Conservation (phyloP, 2,888 invertebrate species). For the Ferrisia virgata region DNA sequence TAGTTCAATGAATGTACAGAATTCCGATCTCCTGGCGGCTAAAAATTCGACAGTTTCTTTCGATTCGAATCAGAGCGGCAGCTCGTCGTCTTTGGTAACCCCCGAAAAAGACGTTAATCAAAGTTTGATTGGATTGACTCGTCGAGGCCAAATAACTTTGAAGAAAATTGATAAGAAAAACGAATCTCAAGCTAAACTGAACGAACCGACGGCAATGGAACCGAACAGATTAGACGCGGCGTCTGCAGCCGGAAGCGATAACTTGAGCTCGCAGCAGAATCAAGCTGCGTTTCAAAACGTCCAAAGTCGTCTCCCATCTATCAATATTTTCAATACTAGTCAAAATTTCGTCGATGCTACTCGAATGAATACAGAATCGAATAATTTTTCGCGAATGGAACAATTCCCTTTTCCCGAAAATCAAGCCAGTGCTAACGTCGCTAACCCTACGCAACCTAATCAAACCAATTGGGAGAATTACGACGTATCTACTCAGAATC, state of each 20-base stretch:
- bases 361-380: neutral
- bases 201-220: neutral
- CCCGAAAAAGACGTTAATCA: constrained; percentile 17
- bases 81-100: neutral
- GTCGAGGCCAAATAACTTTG: constrained; percentile 27
- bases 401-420: neutral
- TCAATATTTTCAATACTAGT: constrained; percentile 31
- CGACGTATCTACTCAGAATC: neutral
- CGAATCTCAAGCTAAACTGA: neutral
- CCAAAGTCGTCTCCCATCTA: constrained; percentile 32
- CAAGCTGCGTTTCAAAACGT: neutral
- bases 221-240: neutral
- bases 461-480: neutral
- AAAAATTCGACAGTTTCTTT: neutral
- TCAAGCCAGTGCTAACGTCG: neutral
- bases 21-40: neutral
- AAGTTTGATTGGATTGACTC: constrained; percentile 25
- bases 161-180: constrained; percentile 26
- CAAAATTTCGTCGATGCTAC: constrained; percentile 19
- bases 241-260: neutral
- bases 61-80: neutral
- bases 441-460: neutral
- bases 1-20: neutral
- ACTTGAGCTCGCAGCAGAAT: neutral
- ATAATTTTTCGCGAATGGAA: neutral